phyloP scores from a whole-genome alignment of 2,888 invertebrate genomes.

The Scaptomyza reducta region DNA sequence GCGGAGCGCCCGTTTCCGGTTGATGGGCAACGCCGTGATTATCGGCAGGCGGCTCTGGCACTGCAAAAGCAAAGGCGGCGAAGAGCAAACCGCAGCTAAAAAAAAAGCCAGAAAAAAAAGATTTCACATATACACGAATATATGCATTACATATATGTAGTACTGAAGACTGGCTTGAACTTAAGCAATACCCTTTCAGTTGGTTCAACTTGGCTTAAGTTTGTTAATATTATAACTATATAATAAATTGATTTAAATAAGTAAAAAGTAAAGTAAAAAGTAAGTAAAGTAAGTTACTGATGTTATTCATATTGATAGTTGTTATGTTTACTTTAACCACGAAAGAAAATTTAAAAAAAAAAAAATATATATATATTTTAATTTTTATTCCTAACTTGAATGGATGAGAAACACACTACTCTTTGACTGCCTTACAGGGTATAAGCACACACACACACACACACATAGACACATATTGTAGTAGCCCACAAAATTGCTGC shows the following conservation, averaged over 20 bases:
- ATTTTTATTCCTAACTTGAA: too few species aligned
- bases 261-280: too few species aligned
- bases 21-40: constrained; percentile 77
- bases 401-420: too few species aligned
- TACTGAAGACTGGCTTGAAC: neutral
- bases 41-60: constrained; percentile 69
- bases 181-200: neutral
- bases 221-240: too few species aligned
- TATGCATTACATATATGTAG: neutral
- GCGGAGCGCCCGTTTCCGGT: constrained; percentile 74
- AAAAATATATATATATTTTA: too few species aligned
- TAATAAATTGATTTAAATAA: too few species aligned
- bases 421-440: constrained; percentile 7
- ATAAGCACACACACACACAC: constrained; percentile 8
- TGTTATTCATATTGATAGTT: too few species aligned
- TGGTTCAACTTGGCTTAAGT: too few species aligned
- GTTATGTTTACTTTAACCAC: too few species aligned
- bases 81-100: constrained; percentile 66
- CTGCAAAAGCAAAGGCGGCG: constrained; percentile 24
- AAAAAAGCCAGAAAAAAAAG: constrained; percentile 8
- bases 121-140: constrained; percentile 5
- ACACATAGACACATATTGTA: constrained; percentile 1
- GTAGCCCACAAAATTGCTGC: constrained; percentile 67
- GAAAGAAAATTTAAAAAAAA: too few species aligned
- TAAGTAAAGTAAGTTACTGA: too few species aligned